phyloP scores from a whole-genome alignment of 37 sponge, comb jelly and placozoan genomes.

The Aplysina aerophoba region DNA sequence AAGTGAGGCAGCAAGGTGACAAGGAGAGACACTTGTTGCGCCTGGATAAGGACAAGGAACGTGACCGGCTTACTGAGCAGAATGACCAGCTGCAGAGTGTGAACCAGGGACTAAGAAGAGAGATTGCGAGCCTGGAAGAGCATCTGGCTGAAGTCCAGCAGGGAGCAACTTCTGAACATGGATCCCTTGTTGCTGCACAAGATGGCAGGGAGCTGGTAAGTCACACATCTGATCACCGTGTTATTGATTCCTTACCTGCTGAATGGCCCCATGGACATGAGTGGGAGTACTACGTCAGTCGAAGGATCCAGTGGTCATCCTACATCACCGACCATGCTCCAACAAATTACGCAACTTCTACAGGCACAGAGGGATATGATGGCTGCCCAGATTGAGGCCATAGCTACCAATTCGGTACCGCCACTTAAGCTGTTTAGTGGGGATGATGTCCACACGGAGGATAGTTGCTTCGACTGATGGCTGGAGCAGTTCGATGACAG shows the following conservation, averaged over 20 bases:
- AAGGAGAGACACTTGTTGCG: constrained; percentile 1
- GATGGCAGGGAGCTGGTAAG: constrained; percentile 4
- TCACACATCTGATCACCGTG: neutral
- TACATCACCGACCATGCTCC: neutral
- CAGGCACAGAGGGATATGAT: constrained; percentile 20
- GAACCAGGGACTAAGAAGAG: neutral
- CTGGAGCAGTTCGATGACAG: constrained; percentile 3
- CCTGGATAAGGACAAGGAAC: neutral
- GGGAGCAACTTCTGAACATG: neutral
- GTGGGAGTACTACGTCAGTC: no score
- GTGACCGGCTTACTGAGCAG: neutral
- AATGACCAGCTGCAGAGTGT: constrained; percentile 10
- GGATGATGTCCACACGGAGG: neutral
- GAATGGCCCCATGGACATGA: no score
- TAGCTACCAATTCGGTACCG: neutral
- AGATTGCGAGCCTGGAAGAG: neutral
- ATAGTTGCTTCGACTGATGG: constrained; percentile 8
- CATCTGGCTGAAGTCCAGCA: neutral
- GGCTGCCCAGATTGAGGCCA: constrained; percentile 16
- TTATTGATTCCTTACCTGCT: neutral
- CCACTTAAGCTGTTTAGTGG: neutral
- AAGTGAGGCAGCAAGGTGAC: constrained; percentile 1
- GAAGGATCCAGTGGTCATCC: no score
- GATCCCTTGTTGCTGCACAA: neutral
- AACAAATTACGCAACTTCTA: neutral